Conservation (phyloP, 35 echinoderm and acorn worm species). For the Holothuria glaberrima region DNA sequence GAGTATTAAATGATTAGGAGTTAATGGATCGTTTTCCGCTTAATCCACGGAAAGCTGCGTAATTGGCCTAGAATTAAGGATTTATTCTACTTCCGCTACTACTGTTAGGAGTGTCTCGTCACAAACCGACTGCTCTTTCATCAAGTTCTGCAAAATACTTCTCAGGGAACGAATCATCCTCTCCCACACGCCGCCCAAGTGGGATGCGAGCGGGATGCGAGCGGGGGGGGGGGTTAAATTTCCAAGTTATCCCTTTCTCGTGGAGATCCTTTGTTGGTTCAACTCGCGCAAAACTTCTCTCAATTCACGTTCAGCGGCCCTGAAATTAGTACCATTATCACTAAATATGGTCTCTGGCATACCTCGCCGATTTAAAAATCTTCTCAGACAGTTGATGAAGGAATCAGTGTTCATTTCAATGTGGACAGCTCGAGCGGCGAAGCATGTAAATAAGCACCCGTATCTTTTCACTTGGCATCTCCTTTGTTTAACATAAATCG, state of each 20-base stretch:
- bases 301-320: neutral
- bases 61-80: neutral
- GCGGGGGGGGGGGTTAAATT: slow-evolving; percentile 12
- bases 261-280: neutral
- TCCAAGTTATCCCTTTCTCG: neutral
- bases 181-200: slow-evolving; percentile 21
- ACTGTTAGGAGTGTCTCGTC: neutral
- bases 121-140: neutral
- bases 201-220: neutral
- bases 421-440: slow-evolving; percentile 1
- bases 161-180: neutral
- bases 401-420: slow-evolving; percentile 3
- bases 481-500: neutral
- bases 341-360: neutral
- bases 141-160: neutral
- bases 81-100: neutral
- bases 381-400: neutral
- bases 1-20: slow-evolving; percentile 46
- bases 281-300: neutral
- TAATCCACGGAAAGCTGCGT: slow-evolving; percentile 1
- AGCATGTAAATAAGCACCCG: slow-evolving; percentile 4
- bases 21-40: slow-evolving; percentile 48
- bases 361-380: neutral
- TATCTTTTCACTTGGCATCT: neutral
- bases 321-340: neutral